Evolutionary conservation across 2,888 invertebrate genomes (phyloP), one percentile per base, ranked within the genome.

Genomic region (Eupelmus urozonus): DNA sequence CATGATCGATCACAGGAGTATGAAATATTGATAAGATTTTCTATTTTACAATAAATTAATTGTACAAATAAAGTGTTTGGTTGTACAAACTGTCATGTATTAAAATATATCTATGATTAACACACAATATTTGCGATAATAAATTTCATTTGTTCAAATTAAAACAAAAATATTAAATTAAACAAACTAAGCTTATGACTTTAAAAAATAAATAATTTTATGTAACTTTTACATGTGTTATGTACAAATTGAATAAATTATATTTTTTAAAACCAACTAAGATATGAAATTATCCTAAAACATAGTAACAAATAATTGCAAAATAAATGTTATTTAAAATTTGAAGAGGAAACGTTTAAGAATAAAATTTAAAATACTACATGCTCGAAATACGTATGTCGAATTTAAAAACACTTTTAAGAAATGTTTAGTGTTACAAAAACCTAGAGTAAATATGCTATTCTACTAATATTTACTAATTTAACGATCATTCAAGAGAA

Each of bases 231-330:
- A 49, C 45, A 63, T 70, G 49, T 51, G 25, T 69, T n/a, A 55
- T 76, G 63, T n/a, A n/a, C n/a, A n/a, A 70, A 63, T 49, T 63
- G 13, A 70, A 57, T 57, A 76, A 70, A 25, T 40, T 76, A 57
- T 76, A 62, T 70, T 49, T 69, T 70, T 16, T 62, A 55, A 69
- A 62, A 62, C 16, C 18, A 42, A 75, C 27, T 59, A 0, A 16
- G n/a, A 59, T 65, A n/a, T 20, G 27, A 53, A 7, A 18, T 69
- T n/a, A n/a, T n/a, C n/a, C n/a, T n/a, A n/a, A n/a, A n/a, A n/a
- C n/a, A n/a, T n/a, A n/a, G n/a, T n/a, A n/a, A n/a, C n/a, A n/a
- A n/a, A n/a, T n/a, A n/a, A n/a, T n/a, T n/a, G n/a, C n/a, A n/a
- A n/a, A n/a, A n/a, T n/a, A n/a, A n/a, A n/a, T n/a, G n/a, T n/a